A percentile compares a stretch with the other conserved stretches of the same genome.
Conservation (phyloP, 1,140 invertebrate species). For the Homalodisca vitripennis region DNA sequence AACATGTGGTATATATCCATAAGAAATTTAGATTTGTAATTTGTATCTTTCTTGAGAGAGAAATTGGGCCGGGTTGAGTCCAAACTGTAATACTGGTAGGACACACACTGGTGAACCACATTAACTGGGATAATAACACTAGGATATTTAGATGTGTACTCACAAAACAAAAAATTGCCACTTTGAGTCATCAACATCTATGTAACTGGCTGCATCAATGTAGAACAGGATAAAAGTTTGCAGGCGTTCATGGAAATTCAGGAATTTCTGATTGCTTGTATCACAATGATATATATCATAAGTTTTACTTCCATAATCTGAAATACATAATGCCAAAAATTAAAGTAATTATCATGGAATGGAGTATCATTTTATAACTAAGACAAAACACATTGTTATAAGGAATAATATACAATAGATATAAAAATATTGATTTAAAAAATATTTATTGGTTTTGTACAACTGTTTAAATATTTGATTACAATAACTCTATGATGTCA, state of each 20-base stretch:
- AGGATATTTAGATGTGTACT: no score
- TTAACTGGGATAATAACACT: no score
- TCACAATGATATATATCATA: conserved; percentile 84
- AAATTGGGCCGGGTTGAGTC: no score
- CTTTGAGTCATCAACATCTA: conserved; percentile 88
- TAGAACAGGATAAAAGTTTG: conserved; percentile 95
- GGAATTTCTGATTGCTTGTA: conserved; percentile 63
- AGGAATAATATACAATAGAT: not conserved
- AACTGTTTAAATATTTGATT: not conserved
- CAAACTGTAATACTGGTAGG: no score
- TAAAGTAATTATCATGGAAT: not conserved
- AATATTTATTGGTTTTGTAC: not conserved
- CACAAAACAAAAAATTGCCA: conserved; percentile 93
- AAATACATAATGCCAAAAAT: not conserved
- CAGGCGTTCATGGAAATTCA: conserved; percentile 76
- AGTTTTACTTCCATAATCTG: conserved; percentile 52
- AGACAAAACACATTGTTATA: no score
- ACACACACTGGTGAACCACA: no score
- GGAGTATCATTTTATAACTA: not conserved
- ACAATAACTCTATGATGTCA: not conserved
- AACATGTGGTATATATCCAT: no score
- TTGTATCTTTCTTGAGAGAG: no score
- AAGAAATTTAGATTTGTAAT: no score
- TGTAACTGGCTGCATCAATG: conserved; percentile 90
- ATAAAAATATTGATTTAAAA: not conserved